Evolutionary conservation across 2,797 vertebrate genomes (phyloP).

Genomic region (Cyprinodon diabolis): DNA sequence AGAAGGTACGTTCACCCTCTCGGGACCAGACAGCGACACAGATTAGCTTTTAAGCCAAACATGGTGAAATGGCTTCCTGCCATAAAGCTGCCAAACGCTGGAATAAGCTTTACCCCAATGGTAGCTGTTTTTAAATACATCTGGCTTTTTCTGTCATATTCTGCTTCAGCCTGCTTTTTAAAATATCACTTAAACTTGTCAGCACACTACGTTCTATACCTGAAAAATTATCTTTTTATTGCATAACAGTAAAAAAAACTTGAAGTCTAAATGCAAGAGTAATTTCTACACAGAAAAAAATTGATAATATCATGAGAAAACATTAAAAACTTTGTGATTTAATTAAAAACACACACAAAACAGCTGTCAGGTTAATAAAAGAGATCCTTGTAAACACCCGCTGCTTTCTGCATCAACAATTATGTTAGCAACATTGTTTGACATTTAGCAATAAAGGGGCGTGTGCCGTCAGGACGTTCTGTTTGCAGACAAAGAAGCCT

Average conservation of each 20-base stretch:
- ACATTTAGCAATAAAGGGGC: conserved; percentile 62
- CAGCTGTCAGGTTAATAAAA: not conserved
- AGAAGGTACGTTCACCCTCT: not conserved
- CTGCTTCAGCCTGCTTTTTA: not conserved
- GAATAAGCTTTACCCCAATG: not conserved
- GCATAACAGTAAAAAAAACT: not conserved
- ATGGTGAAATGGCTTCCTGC: conserved; percentile 14
- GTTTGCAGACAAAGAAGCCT: conserved; percentile 54
- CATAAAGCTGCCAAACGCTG: not conserved
- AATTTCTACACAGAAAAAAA: no score
- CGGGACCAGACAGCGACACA: not conserved
- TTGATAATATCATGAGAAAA: not conserved
- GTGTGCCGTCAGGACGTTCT: conserved; percentile 57
- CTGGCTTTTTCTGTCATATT: not conserved
- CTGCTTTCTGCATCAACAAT: conserved; percentile 31
- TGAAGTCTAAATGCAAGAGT: not conserved
- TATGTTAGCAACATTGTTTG: conserved; percentile 35
- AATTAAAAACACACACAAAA: not conserved
- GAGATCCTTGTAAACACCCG: not conserved
- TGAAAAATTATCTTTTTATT: not conserved
- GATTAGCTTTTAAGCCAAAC: conserved; percentile 12
- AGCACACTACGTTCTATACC: not conserved
- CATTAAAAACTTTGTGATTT: not conserved
- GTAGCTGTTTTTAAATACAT: not conserved
- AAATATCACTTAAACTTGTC: not conserved